These are phyloP conservation scores for Dermolepida albohirtum DNA, from an alignment of 2,888 invertebrate genomes.

Conservation along the genomic window DNA sequence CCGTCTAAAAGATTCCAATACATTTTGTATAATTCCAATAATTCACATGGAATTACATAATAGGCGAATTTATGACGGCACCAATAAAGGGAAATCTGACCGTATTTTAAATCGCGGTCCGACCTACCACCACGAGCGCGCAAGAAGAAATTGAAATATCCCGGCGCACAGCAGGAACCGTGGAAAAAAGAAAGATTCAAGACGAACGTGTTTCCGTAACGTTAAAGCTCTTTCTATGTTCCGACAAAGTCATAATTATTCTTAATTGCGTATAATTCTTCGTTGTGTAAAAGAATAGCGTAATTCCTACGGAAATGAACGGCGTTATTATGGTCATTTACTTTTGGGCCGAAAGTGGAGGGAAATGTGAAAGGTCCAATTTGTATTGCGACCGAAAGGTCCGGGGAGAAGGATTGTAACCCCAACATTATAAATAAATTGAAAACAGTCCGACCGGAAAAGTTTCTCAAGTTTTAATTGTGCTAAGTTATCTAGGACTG, in stretches of 20 bases:
- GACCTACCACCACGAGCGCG: background rate
- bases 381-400: too few species aligned
- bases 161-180: background rate
- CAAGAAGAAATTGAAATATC: slow-evolving; percentile 19
- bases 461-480: too few species aligned
- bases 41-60: slow-evolving; percentile 10
- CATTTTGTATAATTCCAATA: too few species aligned
- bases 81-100: slow-evolving; percentile 4
- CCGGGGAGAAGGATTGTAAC: too few species aligned
- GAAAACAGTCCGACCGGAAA: too few species aligned
- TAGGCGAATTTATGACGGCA: slow-evolving; percentile 5
- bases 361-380: too few species aligned
- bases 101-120: slow-evolving; percentile 12
- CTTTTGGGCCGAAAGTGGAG: background rate
- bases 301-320: slow-evolving; percentile 8
- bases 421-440: too few species aligned
- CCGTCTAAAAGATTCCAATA: too few species aligned
- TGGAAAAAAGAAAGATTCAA: background rate
- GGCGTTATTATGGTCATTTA: slow-evolving; percentile 16
- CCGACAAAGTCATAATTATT: slow-evolving; percentile 19
- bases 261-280: slow-evolving; percentile 24
- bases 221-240: too few species aligned
- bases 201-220: background rate
- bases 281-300: slow-evolving; percentile 8
- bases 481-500: too few species aligned